Percentiles rank a stretch among this genome's conserved stretches.
phyloP scores from a whole-genome alignment of 2,797 vertebrate genomes.

The Coregonus sp. region DNA sequence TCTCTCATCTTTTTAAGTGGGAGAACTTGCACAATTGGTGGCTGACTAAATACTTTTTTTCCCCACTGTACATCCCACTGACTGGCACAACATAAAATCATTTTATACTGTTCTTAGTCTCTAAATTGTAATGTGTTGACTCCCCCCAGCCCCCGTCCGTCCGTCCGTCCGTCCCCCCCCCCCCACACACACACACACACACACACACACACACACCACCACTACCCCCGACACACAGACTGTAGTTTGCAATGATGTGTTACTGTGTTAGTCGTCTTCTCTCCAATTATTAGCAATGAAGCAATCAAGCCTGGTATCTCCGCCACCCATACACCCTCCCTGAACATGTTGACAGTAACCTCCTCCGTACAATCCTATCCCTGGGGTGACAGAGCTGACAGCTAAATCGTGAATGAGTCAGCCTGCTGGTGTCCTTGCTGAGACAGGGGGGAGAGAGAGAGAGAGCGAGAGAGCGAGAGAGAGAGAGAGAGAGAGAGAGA shows the following conservation, averaged over 20 bases:
- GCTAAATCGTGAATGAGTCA: constrained; percentile 76
- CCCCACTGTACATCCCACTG: too few relatives aligned
- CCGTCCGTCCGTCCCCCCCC: too few relatives aligned
- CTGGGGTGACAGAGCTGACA: constrained; percentile 76
- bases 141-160: too few relatives aligned
- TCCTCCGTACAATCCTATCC: constrained; percentile 69
- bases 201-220: constrained; percentile 21
- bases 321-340: constrained; percentile 59
- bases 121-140: background rate
- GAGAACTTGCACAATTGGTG: too few relatives aligned
- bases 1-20: too few relatives aligned
- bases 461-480: background rate
- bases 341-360: constrained; percentile 73
- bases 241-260: background rate
- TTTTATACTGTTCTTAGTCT: background rate
- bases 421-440: constrained; percentile 71
- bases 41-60: too few relatives aligned
- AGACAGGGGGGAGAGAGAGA: constrained; percentile 35
- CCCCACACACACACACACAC: background rate
- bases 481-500: background rate
- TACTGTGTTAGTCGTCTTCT: constrained; percentile 64
- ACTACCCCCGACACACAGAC: background rate
- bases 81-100: too few relatives aligned
- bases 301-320: constrained; percentile 61
- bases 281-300: constrained; percentile 50